phyloP scores from a whole-genome alignment of 2,888 invertebrate genomes.

The Andrena praecox region DNA sequence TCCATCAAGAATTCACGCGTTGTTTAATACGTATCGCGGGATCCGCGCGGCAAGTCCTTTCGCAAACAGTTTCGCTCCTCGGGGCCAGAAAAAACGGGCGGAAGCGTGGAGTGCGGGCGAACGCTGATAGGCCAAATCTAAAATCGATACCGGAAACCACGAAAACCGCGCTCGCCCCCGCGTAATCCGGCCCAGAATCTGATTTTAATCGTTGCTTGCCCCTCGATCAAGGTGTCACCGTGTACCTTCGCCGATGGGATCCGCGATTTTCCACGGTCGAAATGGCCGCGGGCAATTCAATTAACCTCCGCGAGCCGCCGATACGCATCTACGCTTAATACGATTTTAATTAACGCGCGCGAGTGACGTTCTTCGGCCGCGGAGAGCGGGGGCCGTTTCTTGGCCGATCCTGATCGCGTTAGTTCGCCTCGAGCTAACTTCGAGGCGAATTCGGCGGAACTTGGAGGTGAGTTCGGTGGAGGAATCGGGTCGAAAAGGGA shows the following conservation, averaged over 20 bases:
- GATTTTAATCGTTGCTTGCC: conserved; percentile 29
- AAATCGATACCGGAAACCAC: conserved; percentile 16
- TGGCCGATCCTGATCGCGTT: too few relatives aligned
- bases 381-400: too few relatives aligned
- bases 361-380: too few relatives aligned
- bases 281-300: conserved; percentile 30
- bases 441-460: too few relatives aligned
- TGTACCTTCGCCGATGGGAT: conserved; percentile 7
- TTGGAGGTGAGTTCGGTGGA: too few relatives aligned
- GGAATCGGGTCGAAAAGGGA: too few relatives aligned
- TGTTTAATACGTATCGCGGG: conserved; percentile 3
- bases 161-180: neutral
- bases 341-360: conserved; percentile 56
- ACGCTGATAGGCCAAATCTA: conserved; percentile 14
- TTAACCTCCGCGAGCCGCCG: conserved; percentile 20
- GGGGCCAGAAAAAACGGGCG: neutral
- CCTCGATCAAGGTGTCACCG: neutral
- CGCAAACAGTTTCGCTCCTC: conserved; percentile 2
- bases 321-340: conserved; percentile 37
- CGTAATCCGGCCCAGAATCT: conserved; percentile 13
- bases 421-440: too few relatives aligned
- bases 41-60: neutral
- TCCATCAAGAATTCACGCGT: conserved; percentile 9
- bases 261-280: neutral
- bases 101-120: neutral